Evolutionary conservation across 2,888 invertebrate species (phyloP).

Genomic region (Myopa tessellatipennis): DNA sequence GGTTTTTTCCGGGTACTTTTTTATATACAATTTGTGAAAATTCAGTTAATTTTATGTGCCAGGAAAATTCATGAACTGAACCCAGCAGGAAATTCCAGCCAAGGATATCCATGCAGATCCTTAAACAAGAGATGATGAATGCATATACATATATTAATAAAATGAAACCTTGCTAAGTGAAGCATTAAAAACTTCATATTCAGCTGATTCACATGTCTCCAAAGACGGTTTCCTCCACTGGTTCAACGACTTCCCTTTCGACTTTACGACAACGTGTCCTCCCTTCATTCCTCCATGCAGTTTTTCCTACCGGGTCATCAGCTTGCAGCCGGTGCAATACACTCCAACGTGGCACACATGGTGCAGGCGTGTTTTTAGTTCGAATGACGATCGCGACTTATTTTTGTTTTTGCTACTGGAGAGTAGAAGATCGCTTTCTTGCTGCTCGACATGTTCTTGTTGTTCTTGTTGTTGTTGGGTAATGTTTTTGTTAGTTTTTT

Average conservation of each 20-base stretch:
- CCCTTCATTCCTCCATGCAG: no score
- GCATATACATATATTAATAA: no score
- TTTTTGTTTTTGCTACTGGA: slow-evolving; percentile 26
- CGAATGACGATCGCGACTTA: slow-evolving; percentile 41
- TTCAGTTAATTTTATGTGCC: slow-evolving; percentile 8
- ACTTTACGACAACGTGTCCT: no score
- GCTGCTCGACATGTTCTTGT: slow-evolving; percentile 42
- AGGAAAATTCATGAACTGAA: neutral
- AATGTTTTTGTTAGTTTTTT: slow-evolving; percentile 38
- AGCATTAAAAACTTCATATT: no score
- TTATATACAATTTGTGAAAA: neutral
- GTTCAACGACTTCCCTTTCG: no score
- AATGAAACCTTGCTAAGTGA: no score
- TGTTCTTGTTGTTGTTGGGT: slow-evolving; percentile 39
- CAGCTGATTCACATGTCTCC: no score
- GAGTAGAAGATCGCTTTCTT: neutral
- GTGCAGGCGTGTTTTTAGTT: slow-evolving; percentile 58
- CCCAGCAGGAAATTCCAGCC: no score
- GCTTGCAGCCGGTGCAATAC: slow-evolving; percentile 28
- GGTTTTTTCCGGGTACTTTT: neutral
- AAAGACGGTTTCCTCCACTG: no score
- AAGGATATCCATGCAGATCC: no score
- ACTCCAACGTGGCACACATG: slow-evolving; percentile 63
- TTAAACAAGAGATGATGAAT: no score
- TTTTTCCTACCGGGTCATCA: slow-evolving; percentile 25